These are phyloP conservation scores for Nothocercus julius DNA, from an alignment of 2,113 vertebrate genomes.

Conservation along the genomic window DNA sequence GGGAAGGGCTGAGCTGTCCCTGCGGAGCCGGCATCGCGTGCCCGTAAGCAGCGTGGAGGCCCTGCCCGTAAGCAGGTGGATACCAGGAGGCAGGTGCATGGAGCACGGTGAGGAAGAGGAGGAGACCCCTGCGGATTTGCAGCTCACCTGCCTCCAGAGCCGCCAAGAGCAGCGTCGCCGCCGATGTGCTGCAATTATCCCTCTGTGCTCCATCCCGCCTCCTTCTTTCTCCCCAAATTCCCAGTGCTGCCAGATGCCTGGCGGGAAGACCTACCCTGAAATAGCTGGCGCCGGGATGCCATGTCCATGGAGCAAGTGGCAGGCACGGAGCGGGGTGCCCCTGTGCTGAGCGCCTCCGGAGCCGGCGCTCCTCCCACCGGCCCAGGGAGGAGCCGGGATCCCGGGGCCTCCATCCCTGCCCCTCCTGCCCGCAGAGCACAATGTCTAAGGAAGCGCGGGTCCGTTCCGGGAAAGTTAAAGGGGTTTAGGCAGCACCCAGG, in stretches of 20 bases:
- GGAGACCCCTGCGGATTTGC: neutral
- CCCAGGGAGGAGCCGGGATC: constrained; percentile 23
- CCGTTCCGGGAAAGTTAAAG: neutral
- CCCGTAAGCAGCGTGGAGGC: neutral
- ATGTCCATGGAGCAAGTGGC: neutral
- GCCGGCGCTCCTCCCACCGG: neutral
- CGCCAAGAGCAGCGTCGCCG: neutral
- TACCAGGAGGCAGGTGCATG: neutral
- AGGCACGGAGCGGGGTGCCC: neutral
- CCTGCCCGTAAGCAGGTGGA: fast-evolving
- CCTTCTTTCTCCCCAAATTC: neutral
- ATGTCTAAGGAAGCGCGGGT: neutral
- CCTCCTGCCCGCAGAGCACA: neutral
- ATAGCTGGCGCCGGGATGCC: neutral
- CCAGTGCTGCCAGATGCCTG: neutral
- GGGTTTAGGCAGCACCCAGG: neutral
- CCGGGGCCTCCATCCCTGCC: constrained; percentile 12
- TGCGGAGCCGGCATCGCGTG: fast-evolving
- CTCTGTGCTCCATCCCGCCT: neutral
- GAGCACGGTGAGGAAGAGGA: fast-evolving
- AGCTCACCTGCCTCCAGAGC: neutral
- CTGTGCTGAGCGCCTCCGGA: neutral
- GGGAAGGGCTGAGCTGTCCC: neutral
- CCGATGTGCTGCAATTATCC: fast-evolving
- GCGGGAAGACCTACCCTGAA: constrained; percentile 2